Evolutionary conservation across 2,113 vertebrate species (phyloP).

Genomic region (Syrrhaptes paradoxus): DNA sequence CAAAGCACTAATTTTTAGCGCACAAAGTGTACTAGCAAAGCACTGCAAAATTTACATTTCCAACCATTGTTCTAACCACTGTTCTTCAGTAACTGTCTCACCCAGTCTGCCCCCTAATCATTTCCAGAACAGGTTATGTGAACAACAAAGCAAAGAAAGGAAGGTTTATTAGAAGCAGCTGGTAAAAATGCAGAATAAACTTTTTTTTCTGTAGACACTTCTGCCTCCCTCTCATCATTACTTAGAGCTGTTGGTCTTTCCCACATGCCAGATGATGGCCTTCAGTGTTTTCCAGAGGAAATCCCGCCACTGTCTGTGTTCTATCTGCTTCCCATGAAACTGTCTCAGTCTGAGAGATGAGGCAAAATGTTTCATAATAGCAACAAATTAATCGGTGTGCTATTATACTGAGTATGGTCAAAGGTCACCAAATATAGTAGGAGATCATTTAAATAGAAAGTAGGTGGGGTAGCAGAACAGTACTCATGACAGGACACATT

Average conservation of each 20-base stretch:
- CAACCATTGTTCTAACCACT: not conserved
- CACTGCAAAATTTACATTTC: not conserved
- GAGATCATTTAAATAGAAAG: not conserved
- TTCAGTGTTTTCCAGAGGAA: not conserved
- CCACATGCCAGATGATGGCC: not conserved
- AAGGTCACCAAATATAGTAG: not conserved
- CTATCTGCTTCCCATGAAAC: not conserved
- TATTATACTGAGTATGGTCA: not conserved
- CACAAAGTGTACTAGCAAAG: not conserved
- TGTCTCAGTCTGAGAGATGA: not conserved
- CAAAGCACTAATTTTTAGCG: not conserved
- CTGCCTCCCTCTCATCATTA: not conserved
- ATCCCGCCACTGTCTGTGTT: not conserved
- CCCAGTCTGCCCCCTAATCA: not conserved
- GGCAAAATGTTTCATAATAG: not conserved
- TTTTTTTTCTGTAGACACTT: not conserved
- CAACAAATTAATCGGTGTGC: not conserved
- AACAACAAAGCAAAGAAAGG: not conserved
- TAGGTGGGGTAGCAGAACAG: not conserved
- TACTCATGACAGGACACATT: not conserved
- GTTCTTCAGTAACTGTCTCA: not conserved
- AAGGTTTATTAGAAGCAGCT: not conserved
- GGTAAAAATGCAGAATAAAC: not conserved
- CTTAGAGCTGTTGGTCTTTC: not conserved
- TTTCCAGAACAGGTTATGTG: not conserved